phyloP scores from a whole-genome alignment of 2,113 vertebrate species.

The Brienomyrus brachyistius region DNA sequence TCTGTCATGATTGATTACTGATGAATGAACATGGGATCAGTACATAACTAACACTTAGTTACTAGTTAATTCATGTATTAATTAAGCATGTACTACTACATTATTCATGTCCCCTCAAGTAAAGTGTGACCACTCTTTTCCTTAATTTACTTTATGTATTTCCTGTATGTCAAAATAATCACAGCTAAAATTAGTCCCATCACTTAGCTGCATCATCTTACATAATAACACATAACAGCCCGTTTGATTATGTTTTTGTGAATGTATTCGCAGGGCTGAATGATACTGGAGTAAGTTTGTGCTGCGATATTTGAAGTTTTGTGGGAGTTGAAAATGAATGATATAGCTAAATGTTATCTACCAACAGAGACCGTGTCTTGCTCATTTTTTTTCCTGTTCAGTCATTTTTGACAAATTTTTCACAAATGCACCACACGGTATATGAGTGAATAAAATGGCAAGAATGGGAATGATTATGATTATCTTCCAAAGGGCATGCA shows the following conservation, averaged over 20 bases:
- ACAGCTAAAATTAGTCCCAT: neutral
- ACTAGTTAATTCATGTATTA: no score
- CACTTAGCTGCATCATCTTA: neutral
- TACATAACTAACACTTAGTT: no score
- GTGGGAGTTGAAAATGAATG: neutral
- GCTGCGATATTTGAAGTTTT: neutral
- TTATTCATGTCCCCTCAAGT: no score
- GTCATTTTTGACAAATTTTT: neutral
- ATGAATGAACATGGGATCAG: no score
- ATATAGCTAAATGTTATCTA: neutral
- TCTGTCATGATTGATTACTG: no score
- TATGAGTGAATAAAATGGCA: neutral
- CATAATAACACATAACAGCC: no score
- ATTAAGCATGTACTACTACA: no score
- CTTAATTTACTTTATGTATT: neutral
- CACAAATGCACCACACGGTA: neutral
- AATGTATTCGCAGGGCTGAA: neutral
- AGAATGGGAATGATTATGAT: neutral
- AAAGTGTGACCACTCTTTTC: neutral
- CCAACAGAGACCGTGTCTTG: neutral
- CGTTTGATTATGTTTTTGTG: no score
- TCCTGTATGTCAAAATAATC: neutral
- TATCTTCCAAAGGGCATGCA: neutral
- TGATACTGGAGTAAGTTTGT: neutral
- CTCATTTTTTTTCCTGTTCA: neutral